A percentile compares a stretch with the other conserved stretches of the same genome.
Evolutionary conservation across 2,797 vertebrate species (phyloP).

Genomic region (Tenualosa ilisha): DNA sequence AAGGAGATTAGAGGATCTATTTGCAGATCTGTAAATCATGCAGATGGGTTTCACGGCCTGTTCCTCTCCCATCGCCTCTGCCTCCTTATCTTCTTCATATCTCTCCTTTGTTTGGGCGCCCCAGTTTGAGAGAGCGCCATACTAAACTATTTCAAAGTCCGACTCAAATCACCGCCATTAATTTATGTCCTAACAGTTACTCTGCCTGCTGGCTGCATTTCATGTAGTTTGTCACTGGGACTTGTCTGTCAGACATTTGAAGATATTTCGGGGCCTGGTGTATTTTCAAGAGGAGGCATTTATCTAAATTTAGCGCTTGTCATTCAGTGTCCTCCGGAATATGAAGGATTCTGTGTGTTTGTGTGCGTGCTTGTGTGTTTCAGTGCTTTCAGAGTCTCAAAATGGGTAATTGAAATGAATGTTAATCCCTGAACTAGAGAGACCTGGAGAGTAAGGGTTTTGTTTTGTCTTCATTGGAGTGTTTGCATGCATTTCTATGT

Average conservation of each 20-base stretch:
- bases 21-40: conserved; percentile 23
- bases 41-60: conserved; percentile 7
- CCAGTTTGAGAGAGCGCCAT: neutral
- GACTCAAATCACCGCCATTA: neutral
- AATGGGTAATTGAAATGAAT: conserved; percentile 18
- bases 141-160: neutral
- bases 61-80: neutral
- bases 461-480: conserved; percentile 31
- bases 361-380: neutral
- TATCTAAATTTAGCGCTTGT: conserved; percentile 20
- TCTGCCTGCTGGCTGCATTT: conserved; percentile 5
- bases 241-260: conserved; percentile 19
- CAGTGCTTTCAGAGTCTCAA: neutral
- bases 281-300: conserved; percentile 9
- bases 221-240: conserved; percentile 18
- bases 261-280: neutral
- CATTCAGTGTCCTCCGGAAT: conserved; percentile 7
- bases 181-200: neutral
- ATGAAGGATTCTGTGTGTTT: neutral
- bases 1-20: conserved; percentile 24
- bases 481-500: neutral
- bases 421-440: neutral
- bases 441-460: neutral
- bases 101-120: neutral
- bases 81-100: conserved; percentile 3